Conservation (phyloP, 2,888 invertebrate species). For the Plagiodera versicolora region DNA sequence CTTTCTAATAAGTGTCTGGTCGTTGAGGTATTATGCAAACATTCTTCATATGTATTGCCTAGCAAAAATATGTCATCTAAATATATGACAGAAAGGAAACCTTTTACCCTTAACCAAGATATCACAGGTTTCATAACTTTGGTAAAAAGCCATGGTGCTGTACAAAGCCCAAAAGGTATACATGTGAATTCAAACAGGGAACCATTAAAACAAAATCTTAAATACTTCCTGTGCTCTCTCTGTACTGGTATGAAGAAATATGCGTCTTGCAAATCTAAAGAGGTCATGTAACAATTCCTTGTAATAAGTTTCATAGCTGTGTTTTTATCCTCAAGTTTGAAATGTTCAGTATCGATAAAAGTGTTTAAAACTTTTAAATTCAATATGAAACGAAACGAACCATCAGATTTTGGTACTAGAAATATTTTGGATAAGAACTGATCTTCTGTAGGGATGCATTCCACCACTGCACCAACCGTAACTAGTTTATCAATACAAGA, state of each 20-base stretch:
- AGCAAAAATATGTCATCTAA: not conserved
- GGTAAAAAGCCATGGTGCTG: slow-evolving; percentile 6
- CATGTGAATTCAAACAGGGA: slow-evolving; percentile 12
- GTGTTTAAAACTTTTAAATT: not conserved
- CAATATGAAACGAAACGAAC: not conserved
- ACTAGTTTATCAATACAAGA: no score
- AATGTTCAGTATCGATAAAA: slow-evolving; percentile 1
- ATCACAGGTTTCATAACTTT: slow-evolving; percentile 15
- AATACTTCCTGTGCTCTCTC: not conserved
- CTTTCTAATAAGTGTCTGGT: no score
- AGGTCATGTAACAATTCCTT: not conserved
- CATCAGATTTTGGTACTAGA: not conserved
- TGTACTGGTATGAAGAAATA: slow-evolving; percentile 10
- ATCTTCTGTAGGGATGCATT: no score
- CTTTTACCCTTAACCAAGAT: not conserved
- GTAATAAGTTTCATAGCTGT: not conserved
- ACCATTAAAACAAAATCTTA: slow-evolving; percentile 3
- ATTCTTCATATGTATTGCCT: not conserved
- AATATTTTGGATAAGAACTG: not conserved
- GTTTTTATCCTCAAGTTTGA: not conserved
- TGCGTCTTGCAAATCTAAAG: slow-evolving; percentile 7
- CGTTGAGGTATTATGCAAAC: no score
- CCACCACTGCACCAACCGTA: no score
- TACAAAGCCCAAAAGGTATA: slow-evolving; percentile 7
- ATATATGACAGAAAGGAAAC: not conserved